Conservation (phyloP, 2,113 vertebrate species). For the Clarias macrocephalus region DNA sequence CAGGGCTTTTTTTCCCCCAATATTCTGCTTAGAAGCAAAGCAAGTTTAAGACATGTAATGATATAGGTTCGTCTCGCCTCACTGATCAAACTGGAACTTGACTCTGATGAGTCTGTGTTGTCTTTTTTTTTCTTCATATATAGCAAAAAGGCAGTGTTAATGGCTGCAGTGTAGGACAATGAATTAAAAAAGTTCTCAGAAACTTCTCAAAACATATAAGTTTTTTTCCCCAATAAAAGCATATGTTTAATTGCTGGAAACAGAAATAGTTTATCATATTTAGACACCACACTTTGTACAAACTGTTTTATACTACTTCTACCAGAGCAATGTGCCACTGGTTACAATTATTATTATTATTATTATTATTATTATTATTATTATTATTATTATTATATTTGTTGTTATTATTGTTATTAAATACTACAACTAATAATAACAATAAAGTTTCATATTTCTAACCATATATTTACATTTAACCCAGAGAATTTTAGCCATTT, state of each 20-base stretch:
- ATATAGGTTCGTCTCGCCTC: slow-evolving; percentile 64
- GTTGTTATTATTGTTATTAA: too few relatives aligned
- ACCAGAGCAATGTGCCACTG: background rate
- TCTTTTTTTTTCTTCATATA: background rate
- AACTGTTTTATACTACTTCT: background rate
- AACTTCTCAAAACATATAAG: background rate
- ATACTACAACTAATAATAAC: too few relatives aligned
- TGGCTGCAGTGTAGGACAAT: background rate
- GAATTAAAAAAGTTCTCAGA: too few relatives aligned
- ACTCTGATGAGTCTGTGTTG: slow-evolving; percentile 13
- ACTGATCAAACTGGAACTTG: slow-evolving; percentile 72
- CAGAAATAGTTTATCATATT: background rate
- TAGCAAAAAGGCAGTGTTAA: background rate
- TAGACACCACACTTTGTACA: background rate
- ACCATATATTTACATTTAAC: too few relatives aligned
- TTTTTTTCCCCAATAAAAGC: too few relatives aligned
- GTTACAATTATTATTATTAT: background rate
- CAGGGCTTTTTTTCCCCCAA: slow-evolving; percentile 59
- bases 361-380: too few relatives aligned
- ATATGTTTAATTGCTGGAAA: background rate
- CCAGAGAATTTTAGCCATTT: too few relatives aligned
- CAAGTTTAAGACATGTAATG: slow-evolving; percentile 71
- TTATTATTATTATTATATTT: too few relatives aligned
- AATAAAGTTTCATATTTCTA: too few relatives aligned
- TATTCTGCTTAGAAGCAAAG: slow-evolving; percentile 59